These are phyloP conservation scores for Poeciliopsis retropinna DNA, from an alignment of 2,113 vertebrate genomes.

Conservation along the genomic window DNA sequence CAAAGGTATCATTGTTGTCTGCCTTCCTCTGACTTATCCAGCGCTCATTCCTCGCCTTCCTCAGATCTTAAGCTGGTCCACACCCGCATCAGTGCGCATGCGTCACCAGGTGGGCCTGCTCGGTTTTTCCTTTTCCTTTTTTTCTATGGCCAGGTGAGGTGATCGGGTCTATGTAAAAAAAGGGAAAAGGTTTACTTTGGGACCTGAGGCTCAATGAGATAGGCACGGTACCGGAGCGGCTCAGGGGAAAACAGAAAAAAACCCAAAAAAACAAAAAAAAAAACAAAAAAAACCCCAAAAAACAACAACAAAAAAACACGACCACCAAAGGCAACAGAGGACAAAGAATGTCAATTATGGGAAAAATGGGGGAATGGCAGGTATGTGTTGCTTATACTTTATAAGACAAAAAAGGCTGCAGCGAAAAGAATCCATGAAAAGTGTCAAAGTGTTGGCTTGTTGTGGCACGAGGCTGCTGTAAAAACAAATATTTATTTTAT, in stretches of 20 bases:
- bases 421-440: conserved; percentile 41
- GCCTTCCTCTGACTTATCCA: neutral
- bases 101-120: conserved; percentile 86
- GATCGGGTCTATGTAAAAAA: conserved; percentile 85
- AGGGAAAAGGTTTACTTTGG: conserved; percentile 84
- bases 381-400: conserved; percentile 79
- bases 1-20: neutral
- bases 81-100: conserved; percentile 89
- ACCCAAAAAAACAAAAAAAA: too few relatives aligned
- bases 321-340: conserved; percentile 59
- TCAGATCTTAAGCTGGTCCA: conserved; percentile 56
- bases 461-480: conserved; percentile 23
- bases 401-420: conserved; percentile 60
- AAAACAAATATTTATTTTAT: neutral
- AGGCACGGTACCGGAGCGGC: conserved; percentile 81
- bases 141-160: conserved; percentile 95
- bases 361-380: conserved; percentile 97
- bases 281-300: neutral
- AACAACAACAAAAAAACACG: too few relatives aligned
- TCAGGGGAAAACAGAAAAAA: neutral
- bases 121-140: conserved; percentile 80
- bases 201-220: conserved; percentile 82
- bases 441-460: conserved; percentile 59
- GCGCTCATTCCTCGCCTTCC: conserved; percentile 11
- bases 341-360: conserved; percentile 91